Percentiles rank a stretch among this genome's conserved stretches.
Evolutionary conservation across 2,797 vertebrate species (phyloP).

Genomic region (Ctenopoma multispine): DNA sequence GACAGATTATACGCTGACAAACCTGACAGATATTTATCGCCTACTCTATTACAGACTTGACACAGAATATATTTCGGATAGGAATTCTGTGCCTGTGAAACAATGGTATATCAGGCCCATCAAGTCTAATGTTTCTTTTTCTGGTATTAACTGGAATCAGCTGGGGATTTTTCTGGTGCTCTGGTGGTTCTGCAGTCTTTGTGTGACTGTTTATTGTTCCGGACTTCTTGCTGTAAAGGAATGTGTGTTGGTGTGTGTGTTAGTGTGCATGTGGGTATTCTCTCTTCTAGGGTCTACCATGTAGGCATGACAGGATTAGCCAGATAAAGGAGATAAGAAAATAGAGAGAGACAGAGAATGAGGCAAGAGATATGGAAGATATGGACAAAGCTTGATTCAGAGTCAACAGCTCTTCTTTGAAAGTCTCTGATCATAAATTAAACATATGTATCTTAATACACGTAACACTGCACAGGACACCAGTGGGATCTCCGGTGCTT

Average conservation of each 20-base stretch:
- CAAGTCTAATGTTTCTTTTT: conserved; percentile 65
- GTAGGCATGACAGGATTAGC: conserved; percentile 49
- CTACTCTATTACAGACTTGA: conserved; percentile 64
- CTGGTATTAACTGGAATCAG: conserved; percentile 76
- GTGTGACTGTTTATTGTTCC: conserved; percentile 37
- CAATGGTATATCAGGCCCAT: conserved; percentile 60
- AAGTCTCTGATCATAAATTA: conserved; percentile 76
- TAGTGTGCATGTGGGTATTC: conserved; percentile 20
- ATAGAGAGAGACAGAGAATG: conserved; percentile 64
- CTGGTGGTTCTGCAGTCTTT: conserved; percentile 41
- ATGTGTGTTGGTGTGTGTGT: conserved; percentile 31
- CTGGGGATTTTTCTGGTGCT: conserved; percentile 64
- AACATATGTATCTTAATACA: conserved; percentile 73
- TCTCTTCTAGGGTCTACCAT: conserved; percentile 38
- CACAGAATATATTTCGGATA: conserved; percentile 66
- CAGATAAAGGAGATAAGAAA: conserved; percentile 69
- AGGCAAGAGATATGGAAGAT: conserved; percentile 71
- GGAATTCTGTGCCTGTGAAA: conserved; percentile 62
- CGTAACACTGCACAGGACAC: conserved; percentile 49
- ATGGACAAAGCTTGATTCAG: conserved; percentile 67
- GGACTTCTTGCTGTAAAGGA: conserved; percentile 37
- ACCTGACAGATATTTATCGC: conserved; percentile 63
- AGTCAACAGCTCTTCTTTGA: conserved; percentile 72
- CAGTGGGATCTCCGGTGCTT: conserved; percentile 40
- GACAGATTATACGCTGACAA: conserved; percentile 43